Evolutionary conservation across 1,140 invertebrate species (phyloP).

Genomic region (Microplitis mediator): DNA sequence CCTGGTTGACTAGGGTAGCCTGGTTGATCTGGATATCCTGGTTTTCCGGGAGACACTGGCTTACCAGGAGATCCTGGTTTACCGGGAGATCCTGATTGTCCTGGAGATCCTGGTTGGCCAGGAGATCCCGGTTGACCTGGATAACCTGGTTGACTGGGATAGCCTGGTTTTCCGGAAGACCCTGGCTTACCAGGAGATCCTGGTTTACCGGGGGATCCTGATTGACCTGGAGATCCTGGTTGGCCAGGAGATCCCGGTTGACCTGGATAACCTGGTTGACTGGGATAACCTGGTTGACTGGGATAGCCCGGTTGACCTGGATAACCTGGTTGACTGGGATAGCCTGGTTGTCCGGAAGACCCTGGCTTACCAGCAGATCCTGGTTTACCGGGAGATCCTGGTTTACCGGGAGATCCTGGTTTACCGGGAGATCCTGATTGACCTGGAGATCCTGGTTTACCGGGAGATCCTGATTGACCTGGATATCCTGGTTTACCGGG

Average conservation of each 20-base stretch:
- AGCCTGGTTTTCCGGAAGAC: conserved; percentile 28
- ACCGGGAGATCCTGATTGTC: conserved; percentile 10
- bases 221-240: conserved; percentile 38
- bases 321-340: conserved; percentile 34
- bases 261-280: conserved; percentile 35
- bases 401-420: conserved; percentile 37
- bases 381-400: no score
- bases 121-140: conserved; percentile 32
- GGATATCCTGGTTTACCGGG: conserved; percentile 33
- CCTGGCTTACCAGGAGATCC: conserved; percentile 9
- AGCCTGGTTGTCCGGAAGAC: not conserved
- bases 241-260: conserved; percentile 28
- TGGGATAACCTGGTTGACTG: not conserved
- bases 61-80: no score
- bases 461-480: not conserved
- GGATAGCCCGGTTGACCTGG: conserved; percentile 39
- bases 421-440: conserved; percentile 38
- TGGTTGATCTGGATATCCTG: not conserved
- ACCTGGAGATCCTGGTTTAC: conserved; percentile 31
- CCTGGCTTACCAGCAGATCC: no score
- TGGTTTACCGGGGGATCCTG: conserved; percentile 26
- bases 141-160: conserved; percentile 38
- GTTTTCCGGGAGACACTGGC: no score
- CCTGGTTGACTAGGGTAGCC: conserved; percentile 32
- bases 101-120: conserved; percentile 43